These are phyloP conservation scores for Metalampra italica DNA, from an alignment of 2,888 invertebrate genomes.

Conservation along the genomic window DNA sequence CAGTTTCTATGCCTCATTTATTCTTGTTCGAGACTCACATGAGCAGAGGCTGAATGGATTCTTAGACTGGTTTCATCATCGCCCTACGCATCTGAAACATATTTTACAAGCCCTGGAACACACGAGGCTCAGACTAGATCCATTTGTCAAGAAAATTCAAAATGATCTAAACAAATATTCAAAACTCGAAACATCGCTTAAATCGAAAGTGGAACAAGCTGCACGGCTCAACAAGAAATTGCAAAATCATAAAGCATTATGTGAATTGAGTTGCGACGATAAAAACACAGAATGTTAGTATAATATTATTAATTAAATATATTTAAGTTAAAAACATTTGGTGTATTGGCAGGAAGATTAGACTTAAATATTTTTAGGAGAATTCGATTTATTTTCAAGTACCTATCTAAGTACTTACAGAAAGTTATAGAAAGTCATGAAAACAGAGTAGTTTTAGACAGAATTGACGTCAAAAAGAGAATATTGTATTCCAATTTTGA, in stretches of 20 bases:
- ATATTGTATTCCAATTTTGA: no score
- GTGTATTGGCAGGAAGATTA: no score
- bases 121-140: constrained; percentile 20
- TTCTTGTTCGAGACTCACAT: neutral
- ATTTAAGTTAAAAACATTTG: no score
- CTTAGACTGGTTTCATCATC: constrained; percentile 19
- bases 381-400: no score
- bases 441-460: no score
- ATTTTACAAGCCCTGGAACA: constrained; percentile 30
- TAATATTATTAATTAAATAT: no score
- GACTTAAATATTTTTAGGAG: no score
- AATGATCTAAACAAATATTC: constrained; percentile 18
- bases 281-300: neutral
- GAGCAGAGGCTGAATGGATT: constrained; percentile 15
- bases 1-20: no score
- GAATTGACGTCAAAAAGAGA: no score
- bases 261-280: neutral
- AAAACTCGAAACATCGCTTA: constrained; percentile 11
- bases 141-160: constrained; percentile 16
- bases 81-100: constrained; percentile 37
- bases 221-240: neutral
- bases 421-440: no score
- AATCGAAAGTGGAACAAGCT: neutral
- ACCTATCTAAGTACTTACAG: no score
- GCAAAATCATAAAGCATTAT: neutral